Base-by-base conservation (phyloP, 2,797 vertebrate species). In the Onychomys torridus region DNA sequence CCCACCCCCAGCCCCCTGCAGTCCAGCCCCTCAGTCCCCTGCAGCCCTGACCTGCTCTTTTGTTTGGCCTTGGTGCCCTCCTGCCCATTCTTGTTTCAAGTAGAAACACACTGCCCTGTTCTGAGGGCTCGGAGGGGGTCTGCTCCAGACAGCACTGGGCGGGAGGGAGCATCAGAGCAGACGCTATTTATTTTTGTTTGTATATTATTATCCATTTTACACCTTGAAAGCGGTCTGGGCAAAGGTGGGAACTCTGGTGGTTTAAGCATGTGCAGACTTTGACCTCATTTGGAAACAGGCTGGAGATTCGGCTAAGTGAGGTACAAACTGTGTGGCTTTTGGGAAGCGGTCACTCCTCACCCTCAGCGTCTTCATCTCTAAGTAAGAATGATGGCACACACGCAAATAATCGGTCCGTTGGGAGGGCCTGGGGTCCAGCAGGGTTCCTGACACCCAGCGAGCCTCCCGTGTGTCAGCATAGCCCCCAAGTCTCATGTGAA, bases 301-400 rank as follows among this genome's bases (percentile, higher is more conserved):
- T 34, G 49, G 85, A 93, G 49, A 65, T 81, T 90, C 43, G 57
- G 63, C 49, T 95, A 90, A 89, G 83, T 46, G 52, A 25, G 21
- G 32, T 76, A 2, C 7, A 46, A 81, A 37, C 27, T n/a, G 76
- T 29, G 52, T 43, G 79, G 55, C 95, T 75, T 59, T 77, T 49
- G n/a, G 73, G 49, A 96, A 76, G 46, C 6, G 3, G n/a, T 4
- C 43, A 5, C 46, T 4, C 55, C 46, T 65, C 34, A 81, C 71
- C 79, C 77, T 95, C 71, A 21, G 55, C 92, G 46, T 90, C 67
- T 40, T 65, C 76, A 34, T 86, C 90, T 75, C 14, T 94, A 10
- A 93, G 94, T 93, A 81, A 82, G 87, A 49, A 59, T 3, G 6
- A 61, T 3, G 52, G 29, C 5, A 37, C 57, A 3, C 21, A 10